phyloP scores from a whole-genome alignment of 2,797 vertebrate species.

The Oceanodroma leucorhoa region DNA sequence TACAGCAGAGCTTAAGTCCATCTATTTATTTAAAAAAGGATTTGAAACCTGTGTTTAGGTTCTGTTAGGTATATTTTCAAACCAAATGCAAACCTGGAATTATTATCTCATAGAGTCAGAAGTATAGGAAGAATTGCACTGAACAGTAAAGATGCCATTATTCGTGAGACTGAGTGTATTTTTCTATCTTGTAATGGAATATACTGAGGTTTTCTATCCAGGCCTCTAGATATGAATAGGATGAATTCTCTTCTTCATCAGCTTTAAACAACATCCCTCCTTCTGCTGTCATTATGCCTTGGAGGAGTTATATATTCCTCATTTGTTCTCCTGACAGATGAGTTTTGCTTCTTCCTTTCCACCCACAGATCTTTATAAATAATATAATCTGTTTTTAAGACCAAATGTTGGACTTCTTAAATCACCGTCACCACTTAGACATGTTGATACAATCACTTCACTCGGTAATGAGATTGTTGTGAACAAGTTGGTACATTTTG shows the following conservation, averaged over 20 bases:
- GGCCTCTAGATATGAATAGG: background rate
- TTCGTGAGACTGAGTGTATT: background rate
- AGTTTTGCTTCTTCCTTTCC: constrained; percentile 51
- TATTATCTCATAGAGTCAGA: background rate
- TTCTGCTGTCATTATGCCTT: constrained; percentile 30
- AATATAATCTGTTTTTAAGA: constrained; percentile 53
- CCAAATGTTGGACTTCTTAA: constrained; percentile 48
- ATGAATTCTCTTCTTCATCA: constrained; percentile 24
- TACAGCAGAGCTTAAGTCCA: background rate
- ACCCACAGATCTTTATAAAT: constrained; percentile 60
- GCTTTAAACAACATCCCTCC: constrained; percentile 17
- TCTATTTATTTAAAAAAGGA: background rate
- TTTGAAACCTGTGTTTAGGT: background rate
- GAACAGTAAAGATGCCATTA: background rate
- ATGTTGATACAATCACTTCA: constrained; percentile 20
- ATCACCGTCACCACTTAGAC: background rate
- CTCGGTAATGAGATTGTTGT: background rate
- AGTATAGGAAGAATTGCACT: background rate
- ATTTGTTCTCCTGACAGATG: constrained; percentile 45
- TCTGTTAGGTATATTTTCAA: background rate
- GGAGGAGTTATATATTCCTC: background rate
- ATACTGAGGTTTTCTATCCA: background rate
- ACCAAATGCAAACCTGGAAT: background rate
- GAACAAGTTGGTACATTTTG: constrained; percentile 26
- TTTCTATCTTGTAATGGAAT: background rate